Evolutionary conservation across 2,888 invertebrate species (phyloP).

Genomic region (Coremacera marginata): DNA sequence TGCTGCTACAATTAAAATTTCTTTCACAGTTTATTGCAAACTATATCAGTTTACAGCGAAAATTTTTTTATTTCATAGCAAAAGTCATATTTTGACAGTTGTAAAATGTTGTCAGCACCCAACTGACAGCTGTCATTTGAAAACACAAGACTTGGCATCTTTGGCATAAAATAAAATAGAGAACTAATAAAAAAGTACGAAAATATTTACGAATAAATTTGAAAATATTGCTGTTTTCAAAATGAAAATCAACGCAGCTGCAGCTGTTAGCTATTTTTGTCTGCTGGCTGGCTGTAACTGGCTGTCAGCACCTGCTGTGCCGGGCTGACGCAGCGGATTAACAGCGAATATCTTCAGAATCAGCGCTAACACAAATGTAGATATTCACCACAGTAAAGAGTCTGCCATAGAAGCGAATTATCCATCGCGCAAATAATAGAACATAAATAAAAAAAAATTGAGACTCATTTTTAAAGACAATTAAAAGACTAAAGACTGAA

Average conservation of each 20-base stretch:
- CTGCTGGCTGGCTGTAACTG: background rate
- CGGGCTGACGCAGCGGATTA: conserved; percentile 38
- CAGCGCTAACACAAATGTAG: conserved; percentile 17
- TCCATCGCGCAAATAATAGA: too few species aligned
- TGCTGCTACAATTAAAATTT: background rate
- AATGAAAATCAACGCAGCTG: background rate
- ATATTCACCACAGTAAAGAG: background rate
- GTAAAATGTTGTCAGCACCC: conserved; percentile 8
- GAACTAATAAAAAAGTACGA: background rate
- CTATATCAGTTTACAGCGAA: too few species aligned
- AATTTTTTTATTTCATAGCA: too few species aligned
- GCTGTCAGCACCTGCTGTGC: conserved; percentile 47
- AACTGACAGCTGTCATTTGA: conserved; percentile 15
- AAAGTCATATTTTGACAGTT: background rate
- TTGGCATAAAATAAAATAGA: background rate
- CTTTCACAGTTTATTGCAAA: background rate
- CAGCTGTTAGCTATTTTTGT: background rate
- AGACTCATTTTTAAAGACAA: too few species aligned
- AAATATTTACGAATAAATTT: background rate
- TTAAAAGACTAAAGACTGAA: too few species aligned
- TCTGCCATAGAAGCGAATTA: too few species aligned
- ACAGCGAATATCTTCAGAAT: conserved; percentile 45
- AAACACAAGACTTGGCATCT: background rate
- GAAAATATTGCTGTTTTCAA: background rate
- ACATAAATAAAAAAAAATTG: too few species aligned